These are phyloP conservation scores for Cremastobaeus sp. DNA, from an alignment of 2,888 invertebrate species.

Conservation along the genomic window DNA sequence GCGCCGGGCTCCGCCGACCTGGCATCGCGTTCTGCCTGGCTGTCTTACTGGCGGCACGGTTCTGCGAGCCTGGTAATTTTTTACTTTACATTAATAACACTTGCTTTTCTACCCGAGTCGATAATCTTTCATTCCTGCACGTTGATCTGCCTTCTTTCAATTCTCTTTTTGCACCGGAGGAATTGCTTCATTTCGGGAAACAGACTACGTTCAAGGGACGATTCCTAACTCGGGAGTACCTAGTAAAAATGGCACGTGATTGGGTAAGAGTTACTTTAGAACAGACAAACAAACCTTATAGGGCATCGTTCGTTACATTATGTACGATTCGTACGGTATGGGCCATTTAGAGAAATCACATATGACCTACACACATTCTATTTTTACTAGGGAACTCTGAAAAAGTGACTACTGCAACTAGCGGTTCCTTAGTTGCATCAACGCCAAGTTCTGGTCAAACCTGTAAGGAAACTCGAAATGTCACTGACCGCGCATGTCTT, in stretches of 20 bases:
- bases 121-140: slow-evolving; percentile 1
- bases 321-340: too few relatives aligned
- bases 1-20: slow-evolving; percentile 79
- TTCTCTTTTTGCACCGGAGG: neutral
- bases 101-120: slow-evolving; percentile 12
- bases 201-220: too few relatives aligned
- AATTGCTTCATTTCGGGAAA: neutral
- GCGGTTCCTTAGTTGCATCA: slow-evolving; percentile 68
- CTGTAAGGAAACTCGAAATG: slow-evolving; percentile 65
- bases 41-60: slow-evolving; percentile 69
- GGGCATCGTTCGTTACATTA: too few relatives aligned
- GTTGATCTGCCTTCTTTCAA: neutral
- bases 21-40: slow-evolving; percentile 74
- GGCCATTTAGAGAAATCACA: too few relatives aligned
- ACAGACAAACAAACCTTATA: too few relatives aligned
- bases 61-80: slow-evolving; percentile 73
- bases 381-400: too few relatives aligned
- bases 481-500: slow-evolving; percentile 54
- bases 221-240: too few relatives aligned
- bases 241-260: too few relatives aligned
- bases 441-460: slow-evolving; percentile 74
- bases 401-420: slow-evolving; percentile 58
- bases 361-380: too few relatives aligned
- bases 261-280: too few relatives aligned
- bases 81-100: slow-evolving; percentile 50